Percentiles rank a stretch among this genome's conserved stretches.
These are phyloP conservation scores for Strigamia maritima DNA, from an alignment of 2,888 invertebrate species.

Conservation along the genomic window DNA sequence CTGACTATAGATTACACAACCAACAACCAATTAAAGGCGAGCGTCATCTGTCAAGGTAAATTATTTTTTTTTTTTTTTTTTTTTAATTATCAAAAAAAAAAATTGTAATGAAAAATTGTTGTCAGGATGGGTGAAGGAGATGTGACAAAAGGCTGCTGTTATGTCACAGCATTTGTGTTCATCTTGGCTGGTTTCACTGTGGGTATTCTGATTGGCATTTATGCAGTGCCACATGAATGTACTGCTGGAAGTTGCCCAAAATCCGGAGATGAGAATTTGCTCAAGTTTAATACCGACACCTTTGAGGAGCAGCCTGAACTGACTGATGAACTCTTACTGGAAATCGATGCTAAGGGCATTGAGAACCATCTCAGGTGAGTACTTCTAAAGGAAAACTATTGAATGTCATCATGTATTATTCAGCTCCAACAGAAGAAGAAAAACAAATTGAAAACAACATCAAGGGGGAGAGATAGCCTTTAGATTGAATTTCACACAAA, in stretches of 20 bases:
- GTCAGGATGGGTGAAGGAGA: conserved; percentile 11
- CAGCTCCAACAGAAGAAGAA: no score
- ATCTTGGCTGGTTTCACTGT: not conserved
- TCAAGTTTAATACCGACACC: not conserved
- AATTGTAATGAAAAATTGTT: no score
- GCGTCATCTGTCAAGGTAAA: not conserved
- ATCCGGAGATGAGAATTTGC: not conserved
- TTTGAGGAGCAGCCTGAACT: not conserved
- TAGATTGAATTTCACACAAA: no score
- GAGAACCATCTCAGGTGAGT: not conserved
- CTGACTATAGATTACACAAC: not conserved
- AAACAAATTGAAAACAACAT: no score
- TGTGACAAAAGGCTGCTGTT: not conserved
- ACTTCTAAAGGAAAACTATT: no score
- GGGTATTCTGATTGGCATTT: conserved; percentile 7
- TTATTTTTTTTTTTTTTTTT: not conserved
- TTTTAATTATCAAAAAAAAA: no score
- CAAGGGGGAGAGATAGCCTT: no score
- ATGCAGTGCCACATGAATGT: not conserved
- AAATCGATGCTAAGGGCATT: not conserved
- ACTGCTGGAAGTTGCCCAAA: not conserved
- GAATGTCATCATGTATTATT: no score
- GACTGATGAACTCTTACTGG: not conserved
- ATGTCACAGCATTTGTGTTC: not conserved
- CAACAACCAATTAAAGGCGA: not conserved